Evolutionary conservation across 2,888 invertebrate genomes (phyloP), one percentile per base, ranked within the genome.

Genomic region (Diogma glabrata): DNA sequence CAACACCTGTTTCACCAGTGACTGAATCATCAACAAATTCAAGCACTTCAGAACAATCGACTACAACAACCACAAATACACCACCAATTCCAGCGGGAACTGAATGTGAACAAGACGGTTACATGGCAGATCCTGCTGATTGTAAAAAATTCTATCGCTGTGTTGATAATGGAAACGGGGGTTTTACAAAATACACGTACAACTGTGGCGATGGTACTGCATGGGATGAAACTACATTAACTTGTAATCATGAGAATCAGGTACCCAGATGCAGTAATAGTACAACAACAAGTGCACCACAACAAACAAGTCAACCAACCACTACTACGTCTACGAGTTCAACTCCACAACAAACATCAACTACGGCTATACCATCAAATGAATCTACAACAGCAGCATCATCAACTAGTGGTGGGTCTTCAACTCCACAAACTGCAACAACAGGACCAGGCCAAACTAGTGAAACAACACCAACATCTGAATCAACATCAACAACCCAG

Each of bases 81-180:
- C 28, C 20, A 45, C 19, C 24, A 16, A 36, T 47, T 54, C 52
- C 23, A 22, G 19, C 53, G n/a, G 36, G 55, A 36, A 53, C 33
- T 30, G 30, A 30, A 33, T 74, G 73, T 53, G 60, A 57, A 0
- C 49, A 56, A 3, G 73, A 72, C 57, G 75, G 74, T 30, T 74
- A 69, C 60, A 61, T 71, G 53, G 63, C 67, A 0, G 71, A 74
- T 62, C 61, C 64, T 1, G 56, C 67, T 4, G 71, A 79, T 56
- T 79, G 79, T 57, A 73, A 65, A 51, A 77, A 75, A 56, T 79
- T 78, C 62, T 77, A 76, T 55, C 70, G 78, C 43, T 79, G 79
- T 57, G 71, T 71, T 1, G 66, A 69, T 47, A 66, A 70, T 49
- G 70, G 72, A 2, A 56, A 60, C 10, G 67, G 65, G n/a, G 69